Base-by-base conservation (phyloP, 2,888 invertebrate species). In the Epistrophella euchroma region DNA sequence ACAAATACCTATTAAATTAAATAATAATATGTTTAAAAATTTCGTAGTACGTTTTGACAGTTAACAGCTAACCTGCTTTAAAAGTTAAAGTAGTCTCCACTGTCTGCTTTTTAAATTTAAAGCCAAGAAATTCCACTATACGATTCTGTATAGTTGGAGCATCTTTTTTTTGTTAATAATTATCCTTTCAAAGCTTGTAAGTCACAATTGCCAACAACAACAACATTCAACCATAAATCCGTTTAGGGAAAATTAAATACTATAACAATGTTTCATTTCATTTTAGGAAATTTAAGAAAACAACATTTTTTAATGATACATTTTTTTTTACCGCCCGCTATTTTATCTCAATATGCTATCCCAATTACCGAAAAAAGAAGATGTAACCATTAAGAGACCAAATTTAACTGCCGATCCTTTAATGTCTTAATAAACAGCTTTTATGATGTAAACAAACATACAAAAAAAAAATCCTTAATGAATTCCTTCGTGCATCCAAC, bases 371-470 rank as follows among this genome's bases (percentile, higher is more conserved):
- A 32, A n/a, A 43, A 70, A 55, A 66, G 22, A 50, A 68, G 9
- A 37, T 32, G 6, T 52, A n/a, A 50, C 50, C 22, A 68, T 68
- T 68, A 15, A 50, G 9, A 50, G 35, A 22, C 37, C 4, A 37
- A 37, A 52, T 68, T 68, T 68, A 52, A 52, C 68, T 52, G 22
- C 22, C 37, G 25, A 37, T 52, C 35, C 37, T 56, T 72, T 85
- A 80, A 85, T 81, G 85, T 85, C 85, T 85, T 56, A 81, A 85
- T 85, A 85, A 76, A 81, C 52, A 66, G 13, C n/a, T 37, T 10
- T 25, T 71, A 75, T 71, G 7, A 40, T 10, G 35, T 43, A 60
- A n/a, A 52, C 15, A 50, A 62, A 64, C n/a, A 43, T 32, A 45
- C 3, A 45, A 32, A 19, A 5, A 52, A 70, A 71, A 45, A 64